Percentiles rank a stretch among this genome's conserved stretches.
These are phyloP conservation scores for Pardalotus punctatus DNA, from an alignment of 2,113 vertebrate species.

Conservation along the genomic window DNA sequence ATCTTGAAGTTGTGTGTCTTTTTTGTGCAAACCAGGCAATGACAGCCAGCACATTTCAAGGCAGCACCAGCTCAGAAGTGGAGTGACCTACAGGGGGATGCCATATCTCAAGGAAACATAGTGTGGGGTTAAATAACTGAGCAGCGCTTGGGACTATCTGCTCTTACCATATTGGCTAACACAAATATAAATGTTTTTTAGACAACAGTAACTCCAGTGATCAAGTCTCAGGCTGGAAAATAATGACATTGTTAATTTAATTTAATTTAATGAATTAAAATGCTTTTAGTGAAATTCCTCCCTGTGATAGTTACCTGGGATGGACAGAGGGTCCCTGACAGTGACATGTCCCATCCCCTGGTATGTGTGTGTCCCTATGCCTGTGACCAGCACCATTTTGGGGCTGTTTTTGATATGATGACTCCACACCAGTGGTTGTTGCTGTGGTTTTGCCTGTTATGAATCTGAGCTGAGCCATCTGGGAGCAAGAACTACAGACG, in stretches of 20 bases:
- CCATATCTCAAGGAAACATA: neutral
- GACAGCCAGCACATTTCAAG: accelerated
- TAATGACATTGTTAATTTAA: neutral
- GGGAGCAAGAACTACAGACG: neutral
- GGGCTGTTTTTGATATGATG: neutral
- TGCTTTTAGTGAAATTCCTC: neutral
- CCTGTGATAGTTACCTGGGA: neutral
- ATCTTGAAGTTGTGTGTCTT: neutral
- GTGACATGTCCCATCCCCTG: neutral
- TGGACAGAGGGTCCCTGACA: neutral
- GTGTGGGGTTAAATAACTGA: neutral
- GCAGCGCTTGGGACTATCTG: neutral
- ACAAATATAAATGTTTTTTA: neutral
- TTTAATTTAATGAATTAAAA: neutral
- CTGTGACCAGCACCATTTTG: accelerated
- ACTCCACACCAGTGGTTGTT: accelerated
- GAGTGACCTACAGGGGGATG: neutral
- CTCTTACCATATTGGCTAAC: neutral
- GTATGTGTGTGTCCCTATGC: neutral
- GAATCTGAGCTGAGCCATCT: neutral
- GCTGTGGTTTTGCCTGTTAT: neutral
- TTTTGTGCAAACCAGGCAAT: neutral
- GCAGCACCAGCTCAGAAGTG: accelerated
- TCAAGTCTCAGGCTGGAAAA: neutral
- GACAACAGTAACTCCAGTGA: neutral